phyloP scores from a whole-genome alignment of 2,113 vertebrate species.

The Charina bottae region DNA sequence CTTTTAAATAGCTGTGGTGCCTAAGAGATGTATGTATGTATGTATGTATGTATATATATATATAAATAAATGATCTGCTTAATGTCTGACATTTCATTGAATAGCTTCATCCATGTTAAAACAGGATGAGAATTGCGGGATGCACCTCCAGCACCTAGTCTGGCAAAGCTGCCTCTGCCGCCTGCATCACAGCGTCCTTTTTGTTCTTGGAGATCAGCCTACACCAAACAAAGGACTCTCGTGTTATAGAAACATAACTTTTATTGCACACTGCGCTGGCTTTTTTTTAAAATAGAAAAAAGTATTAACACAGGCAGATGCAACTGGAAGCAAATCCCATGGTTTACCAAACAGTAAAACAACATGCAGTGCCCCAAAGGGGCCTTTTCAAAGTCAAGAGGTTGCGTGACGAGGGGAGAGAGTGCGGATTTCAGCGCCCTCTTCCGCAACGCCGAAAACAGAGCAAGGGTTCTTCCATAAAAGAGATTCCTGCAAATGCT shows the following conservation, averaged over 20 bases:
- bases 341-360: constrained; percentile 88
- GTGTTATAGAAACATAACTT: constrained; percentile 93
- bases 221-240: constrained; percentile 61
- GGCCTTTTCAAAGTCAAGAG: constrained; percentile 77
- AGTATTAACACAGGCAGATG: constrained; percentile 98
- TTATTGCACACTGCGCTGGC: constrained; percentile 99
- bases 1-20: neutral
- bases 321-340: constrained; percentile 93
- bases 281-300: constrained; percentile 95
- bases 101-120: neutral
- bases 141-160: neutral
- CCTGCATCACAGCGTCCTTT: neutral
- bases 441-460: constrained; percentile 71
- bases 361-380: constrained; percentile 90
- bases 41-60: no score
- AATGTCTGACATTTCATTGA: neutral
- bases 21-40: neutral
- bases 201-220: neutral
- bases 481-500: constrained; percentile 70
- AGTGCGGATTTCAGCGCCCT: constrained; percentile 66
- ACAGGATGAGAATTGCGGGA: neutral
- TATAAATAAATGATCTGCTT: neutral
- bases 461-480: constrained; percentile 54
- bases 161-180: neutral
- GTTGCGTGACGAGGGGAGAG: constrained; percentile 49